Evolutionary conservation across 2,113 vertebrate species (phyloP).

Genomic region (Gymnocephalus cernua): DNA sequence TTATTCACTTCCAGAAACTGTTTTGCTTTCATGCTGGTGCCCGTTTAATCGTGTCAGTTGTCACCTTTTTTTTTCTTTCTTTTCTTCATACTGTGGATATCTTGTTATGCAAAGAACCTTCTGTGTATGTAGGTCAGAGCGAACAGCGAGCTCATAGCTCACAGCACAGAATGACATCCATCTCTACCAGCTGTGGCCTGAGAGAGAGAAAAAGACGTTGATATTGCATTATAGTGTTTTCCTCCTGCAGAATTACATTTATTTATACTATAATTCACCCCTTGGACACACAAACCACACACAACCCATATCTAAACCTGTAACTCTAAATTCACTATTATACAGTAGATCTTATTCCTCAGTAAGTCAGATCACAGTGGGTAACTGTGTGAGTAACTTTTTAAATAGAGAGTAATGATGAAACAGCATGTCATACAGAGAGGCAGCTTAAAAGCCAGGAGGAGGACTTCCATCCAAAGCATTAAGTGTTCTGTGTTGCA

Average conservation of each 20-base stretch:
- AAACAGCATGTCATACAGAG: constrained; percentile 63
- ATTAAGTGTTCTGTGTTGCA: constrained; percentile 40
- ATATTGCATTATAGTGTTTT: background rate
- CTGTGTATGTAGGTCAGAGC: constrained; percentile 67
- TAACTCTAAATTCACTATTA: constrained; percentile 31
- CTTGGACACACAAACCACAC: background rate
- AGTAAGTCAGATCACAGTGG: constrained; percentile 31
- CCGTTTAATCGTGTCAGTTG: constrained; percentile 49
- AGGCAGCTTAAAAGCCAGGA: constrained; percentile 55
- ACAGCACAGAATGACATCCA: constrained; percentile 27
- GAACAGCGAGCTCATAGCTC: constrained; percentile 28
- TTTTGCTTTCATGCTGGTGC: constrained; percentile 20
- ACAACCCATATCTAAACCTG: constrained; percentile 2
- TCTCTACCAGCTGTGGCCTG: constrained; percentile 37
- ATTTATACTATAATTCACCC: background rate
- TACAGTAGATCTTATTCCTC: constrained; percentile 28
- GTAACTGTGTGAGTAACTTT: constrained; percentile 11
- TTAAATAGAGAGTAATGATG: constrained; percentile 56
- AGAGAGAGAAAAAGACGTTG: constrained; percentile 7
- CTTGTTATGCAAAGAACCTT: constrained; percentile 44
- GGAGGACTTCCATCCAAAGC: constrained; percentile 54
- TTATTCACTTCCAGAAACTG: constrained; percentile 35
- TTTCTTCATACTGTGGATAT: constrained; percentile 18
- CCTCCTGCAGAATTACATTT: constrained; percentile 3
- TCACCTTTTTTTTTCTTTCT: constrained; percentile 44